Percentiles rank a stretch among this genome's conserved stretches.
Evolutionary conservation across 1,140 invertebrate genomes (phyloP).

Genomic region (Drosophila gunungcola): DNA sequence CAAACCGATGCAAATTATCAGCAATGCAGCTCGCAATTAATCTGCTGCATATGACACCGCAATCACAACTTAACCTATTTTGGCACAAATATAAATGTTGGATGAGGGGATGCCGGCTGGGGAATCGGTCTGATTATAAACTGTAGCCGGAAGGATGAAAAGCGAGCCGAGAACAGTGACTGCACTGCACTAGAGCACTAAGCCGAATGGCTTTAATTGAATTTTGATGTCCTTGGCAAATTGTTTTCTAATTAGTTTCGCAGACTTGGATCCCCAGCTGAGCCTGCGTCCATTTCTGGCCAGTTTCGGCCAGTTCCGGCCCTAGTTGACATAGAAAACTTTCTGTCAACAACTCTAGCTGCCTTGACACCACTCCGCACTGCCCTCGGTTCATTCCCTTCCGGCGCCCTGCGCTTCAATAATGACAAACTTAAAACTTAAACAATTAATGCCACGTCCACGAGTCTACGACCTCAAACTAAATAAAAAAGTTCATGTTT

Average conservation of each 20-base stretch:
- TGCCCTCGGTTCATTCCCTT: slow-evolving; percentile 1
- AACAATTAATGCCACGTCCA: slow-evolving; percentile 69
- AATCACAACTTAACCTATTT: slow-evolving; percentile 78
- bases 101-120: slow-evolving; percentile 11
- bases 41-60: slow-evolving; percentile 78
- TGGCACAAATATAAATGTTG: slow-evolving; percentile 27
- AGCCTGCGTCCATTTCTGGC: slow-evolving; percentile 19
- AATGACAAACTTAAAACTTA: slow-evolving; percentile 69
- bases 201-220: slow-evolving; percentile 82
- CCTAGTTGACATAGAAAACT: slow-evolving; percentile 77
- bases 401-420: slow-evolving; percentile 40
- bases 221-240: slow-evolving; percentile 82
- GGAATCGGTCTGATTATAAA: slow-evolving; percentile 63
- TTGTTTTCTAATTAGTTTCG: slow-evolving; percentile 82
- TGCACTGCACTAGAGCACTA: slow-evolving; percentile 78
- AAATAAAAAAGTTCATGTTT: slow-evolving; percentile 16
- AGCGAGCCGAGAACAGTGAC: slow-evolving; percentile 16
- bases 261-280: slow-evolving; percentile 51
- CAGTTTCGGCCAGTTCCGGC: slow-evolving; percentile 33
- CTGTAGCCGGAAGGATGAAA: slow-evolving; percentile 59
- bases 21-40: slow-evolving; percentile 79
- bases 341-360: slow-evolving; percentile 71
- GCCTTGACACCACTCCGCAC: slow-evolving; percentile 44
- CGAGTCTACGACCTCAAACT: slow-evolving; percentile 52
- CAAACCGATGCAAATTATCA: slow-evolving; percentile 69